Base-by-base conservation (phyloP, 2,113 vertebrate species). In the Panthera leo region DNA sequence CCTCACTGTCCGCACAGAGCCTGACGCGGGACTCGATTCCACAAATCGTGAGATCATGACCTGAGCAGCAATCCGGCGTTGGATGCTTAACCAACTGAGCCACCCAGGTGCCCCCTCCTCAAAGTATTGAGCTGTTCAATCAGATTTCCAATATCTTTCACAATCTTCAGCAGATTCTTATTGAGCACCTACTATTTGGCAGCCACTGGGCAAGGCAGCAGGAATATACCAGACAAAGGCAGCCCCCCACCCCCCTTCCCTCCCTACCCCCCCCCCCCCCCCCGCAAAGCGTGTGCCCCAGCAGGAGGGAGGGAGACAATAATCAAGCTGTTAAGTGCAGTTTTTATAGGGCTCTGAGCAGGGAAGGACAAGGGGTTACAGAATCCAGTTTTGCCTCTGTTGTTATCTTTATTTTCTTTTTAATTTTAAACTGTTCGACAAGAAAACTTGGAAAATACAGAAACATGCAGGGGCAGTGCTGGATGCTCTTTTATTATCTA, bases 261-360 rank as follows among this genome's bases (percentile, higher is more conserved):
- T 9, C 1, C 7, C 7, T n/a, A 1, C 39, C 7, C 3, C 4
- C 14, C 36, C 31, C 61, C 53, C 34, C 3, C 4, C 14, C 36
- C 31, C 61, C 53, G 25, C 18, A 36, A 19, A 51, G 31, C 75
- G 2, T 12, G 34, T 29, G 73, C 23, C 7, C 10, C 48, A 63
- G 21, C 45, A 53, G n/a, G 23, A 79, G 31, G 29, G 29, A 48
- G 53, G 61, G 53, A 51, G 80, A 36, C 68, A 36, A 29, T 6
- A 13, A 82, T 21, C 23, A 19, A 51, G 9, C 15, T 9, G 21
- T 63, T 31, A n/a, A n/a, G 25, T 7, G 31, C 68, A 70, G 45
- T 82, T 23, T 12, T 16, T 42, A 25, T 4, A 82, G n/a, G 36
- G 68, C 23, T 58, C 80, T 5, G 39, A 14, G 27, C 42, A 27